Evolutionary conservation across 2,113 vertebrate species (phyloP).

Genomic region (Vidua macroura): DNA sequence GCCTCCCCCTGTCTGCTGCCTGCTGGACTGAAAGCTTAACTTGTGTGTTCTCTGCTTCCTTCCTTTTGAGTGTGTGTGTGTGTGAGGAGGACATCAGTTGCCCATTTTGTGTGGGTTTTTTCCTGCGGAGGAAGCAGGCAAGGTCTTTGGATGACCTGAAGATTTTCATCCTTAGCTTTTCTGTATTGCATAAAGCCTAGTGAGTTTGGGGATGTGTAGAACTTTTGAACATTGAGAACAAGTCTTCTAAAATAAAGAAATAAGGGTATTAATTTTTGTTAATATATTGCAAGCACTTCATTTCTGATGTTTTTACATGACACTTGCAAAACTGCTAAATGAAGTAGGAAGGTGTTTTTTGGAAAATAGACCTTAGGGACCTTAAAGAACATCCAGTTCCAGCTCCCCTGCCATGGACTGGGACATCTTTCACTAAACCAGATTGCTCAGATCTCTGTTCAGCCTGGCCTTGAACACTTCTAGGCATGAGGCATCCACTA

Average conservation of each 20-base stretch:
- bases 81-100: not conserved
- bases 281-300: not conserved
- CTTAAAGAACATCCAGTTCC: not conserved
- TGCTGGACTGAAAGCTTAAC: not conserved
- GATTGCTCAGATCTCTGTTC: not conserved
- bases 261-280: not conserved
- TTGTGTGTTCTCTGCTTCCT: not conserved
- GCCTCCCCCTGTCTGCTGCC: not conserved
- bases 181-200: not conserved
- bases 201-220: not conserved
- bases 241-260: not conserved
- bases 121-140: not conserved
- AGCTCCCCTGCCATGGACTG: not conserved
- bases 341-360: not conserved
- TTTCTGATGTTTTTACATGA: not conserved
- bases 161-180: not conserved
- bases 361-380: not conserved
- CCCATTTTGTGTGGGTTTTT: not conserved
- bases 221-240: not conserved
- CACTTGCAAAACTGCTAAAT: not conserved
- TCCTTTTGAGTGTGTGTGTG: fast-evolving
- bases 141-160: not conserved
- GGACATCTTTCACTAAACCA: not conserved
- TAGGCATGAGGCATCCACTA: not conserved
- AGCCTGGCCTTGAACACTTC: not conserved